These are phyloP conservation scores for sheep (Ovis aries) DNA, from an alignment of 2,113 vertebrate species.

Conservation along the genomic window ARS-UI_Ramb_v3.0 NC_056071.1:64603001-64603500, in stretches of 20 bases:
- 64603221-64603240: not conserved
- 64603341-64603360: not conserved
- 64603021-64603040: not conserved
- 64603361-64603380: not conserved
- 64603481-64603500: not conserved
- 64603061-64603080: not conserved
- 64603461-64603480: not conserved
- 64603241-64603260: not conserved
- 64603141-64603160: not conserved
- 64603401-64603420: not conserved
- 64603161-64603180: not conserved
- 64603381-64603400: not conserved
- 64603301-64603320: not conserved
- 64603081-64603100: not conserved
- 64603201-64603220: not conserved
- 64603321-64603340: not conserved
- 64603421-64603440: not conserved
- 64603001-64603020: not conserved
- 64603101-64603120: not conserved
- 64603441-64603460: not conserved
- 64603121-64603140: not conserved
- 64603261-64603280: not conserved
- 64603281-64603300: not conserved
- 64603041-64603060: not conserved
- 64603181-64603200: not conserved